Evolutionary conservation across 2,797 vertebrate genomes (phyloP).

Genomic region (Astyanax mexicanus): DNA sequence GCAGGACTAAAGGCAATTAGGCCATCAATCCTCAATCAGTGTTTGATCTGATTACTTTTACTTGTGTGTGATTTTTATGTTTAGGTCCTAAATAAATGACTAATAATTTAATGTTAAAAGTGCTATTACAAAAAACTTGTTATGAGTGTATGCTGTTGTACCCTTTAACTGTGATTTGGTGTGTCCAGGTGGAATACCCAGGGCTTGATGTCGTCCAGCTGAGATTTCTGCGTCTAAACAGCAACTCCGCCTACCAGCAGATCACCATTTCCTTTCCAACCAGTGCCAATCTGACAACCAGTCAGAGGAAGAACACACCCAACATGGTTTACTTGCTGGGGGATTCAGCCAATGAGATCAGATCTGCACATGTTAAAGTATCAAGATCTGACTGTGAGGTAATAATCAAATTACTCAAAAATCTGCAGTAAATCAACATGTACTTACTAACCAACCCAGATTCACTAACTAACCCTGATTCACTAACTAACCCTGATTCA

Average conservation of each 20-base stretch:
- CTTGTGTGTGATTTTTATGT: too few relatives aligned
- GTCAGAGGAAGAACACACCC: slow-evolving; percentile 14
- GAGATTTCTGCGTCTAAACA: slow-evolving; percentile 79
- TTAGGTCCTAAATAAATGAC: too few relatives aligned
- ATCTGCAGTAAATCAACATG: too few relatives aligned
- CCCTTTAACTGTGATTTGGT: background rate
- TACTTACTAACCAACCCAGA: too few relatives aligned
- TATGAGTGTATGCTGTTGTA: too few relatives aligned
- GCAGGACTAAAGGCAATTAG: too few relatives aligned
- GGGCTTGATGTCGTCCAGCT: slow-evolving; percentile 76
- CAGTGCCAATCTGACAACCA: slow-evolving; percentile 27
- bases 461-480: too few relatives aligned
- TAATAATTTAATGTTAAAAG: too few relatives aligned
- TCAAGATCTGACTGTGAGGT: slow-evolving; percentile 68
- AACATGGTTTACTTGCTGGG: slow-evolving; percentile 64
- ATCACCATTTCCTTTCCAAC: slow-evolving; percentile 65
- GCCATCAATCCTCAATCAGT: too few relatives aligned
- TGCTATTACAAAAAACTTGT: too few relatives aligned
- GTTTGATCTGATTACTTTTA: too few relatives aligned
- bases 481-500: too few relatives aligned
- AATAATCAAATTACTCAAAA: slow-evolving; percentile 15
- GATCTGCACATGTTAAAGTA: slow-evolving; percentile 57
- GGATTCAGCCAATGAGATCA: slow-evolving; percentile 71
- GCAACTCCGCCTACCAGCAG: slow-evolving; percentile 72
- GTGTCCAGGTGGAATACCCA: slow-evolving; percentile 72